A percentile compares a stretch with the other conserved stretches of the same genome.
phyloP scores from a whole-genome alignment of 1,140 invertebrate genomes.

The Macrostomum lignano region DNA sequence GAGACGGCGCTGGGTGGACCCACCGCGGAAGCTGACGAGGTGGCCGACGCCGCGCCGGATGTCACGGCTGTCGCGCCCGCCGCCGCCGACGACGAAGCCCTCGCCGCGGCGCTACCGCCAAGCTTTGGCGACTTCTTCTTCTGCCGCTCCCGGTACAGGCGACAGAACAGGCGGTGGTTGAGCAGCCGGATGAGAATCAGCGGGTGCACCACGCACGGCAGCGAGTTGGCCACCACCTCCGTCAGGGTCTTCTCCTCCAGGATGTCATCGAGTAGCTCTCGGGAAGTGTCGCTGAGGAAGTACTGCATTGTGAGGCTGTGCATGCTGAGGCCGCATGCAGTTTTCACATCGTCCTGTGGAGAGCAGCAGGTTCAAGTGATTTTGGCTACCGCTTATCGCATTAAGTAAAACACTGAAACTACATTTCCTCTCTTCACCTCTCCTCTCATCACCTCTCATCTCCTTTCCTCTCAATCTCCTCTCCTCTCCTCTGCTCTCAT shows the following conservation, averaged over 20 bases:
- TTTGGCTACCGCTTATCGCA: too few relatives aligned
- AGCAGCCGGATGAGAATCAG: slow-evolving; percentile 34
- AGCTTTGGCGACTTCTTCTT: slow-evolving; percentile 12
- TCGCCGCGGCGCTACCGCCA: slow-evolving; percentile 24
- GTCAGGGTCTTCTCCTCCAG: slow-evolving; percentile 10
- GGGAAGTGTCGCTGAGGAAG: too few relatives aligned
- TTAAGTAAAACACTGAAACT: too few relatives aligned
- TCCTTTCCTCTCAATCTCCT: too few relatives aligned
- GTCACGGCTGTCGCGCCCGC: slow-evolving; percentile 7
- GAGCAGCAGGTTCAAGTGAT: too few relatives aligned
- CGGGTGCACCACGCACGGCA: slow-evolving; percentile 33
- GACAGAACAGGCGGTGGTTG: slow-evolving; percentile 32
- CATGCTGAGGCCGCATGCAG: too few relatives aligned
- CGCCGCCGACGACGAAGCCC: neutral
- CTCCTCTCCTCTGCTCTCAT: too few relatives aligned
- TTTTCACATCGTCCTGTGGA: too few relatives aligned
- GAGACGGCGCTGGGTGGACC: neutral
- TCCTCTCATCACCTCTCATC: too few relatives aligned
- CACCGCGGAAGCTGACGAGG: slow-evolving; percentile 7
- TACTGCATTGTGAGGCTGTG: too few relatives aligned
- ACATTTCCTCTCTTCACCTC: too few relatives aligned
- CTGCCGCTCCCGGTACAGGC: slow-evolving; percentile 6
- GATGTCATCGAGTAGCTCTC: too few relatives aligned
- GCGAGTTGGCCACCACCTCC: slow-evolving; percentile 4
- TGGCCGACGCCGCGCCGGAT: slow-evolving; percentile 4